Evolutionary conservation across 2,888 invertebrate species (phyloP), one percentile per base, ranked within the genome.

Genomic region (Serripes groenlandicus): DNA sequence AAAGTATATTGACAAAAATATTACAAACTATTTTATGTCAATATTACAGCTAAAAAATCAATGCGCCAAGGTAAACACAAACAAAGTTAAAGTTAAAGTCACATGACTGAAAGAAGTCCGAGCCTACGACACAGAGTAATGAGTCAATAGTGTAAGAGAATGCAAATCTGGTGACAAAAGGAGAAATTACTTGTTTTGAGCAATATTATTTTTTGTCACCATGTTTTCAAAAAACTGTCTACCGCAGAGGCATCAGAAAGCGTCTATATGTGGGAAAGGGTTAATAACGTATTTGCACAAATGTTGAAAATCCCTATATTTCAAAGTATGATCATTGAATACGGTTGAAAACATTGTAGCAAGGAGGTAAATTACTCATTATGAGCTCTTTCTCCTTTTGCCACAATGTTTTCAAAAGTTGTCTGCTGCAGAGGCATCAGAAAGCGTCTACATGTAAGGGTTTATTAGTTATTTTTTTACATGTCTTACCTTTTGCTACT

Each of bases 401-500:
- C 42, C 42, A 42, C 42, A 42, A 42, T 42, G 42, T 42, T 42
- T 42, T 42, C 42, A 42, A 42, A 42, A 42, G 42, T 7, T n/a
- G n/a, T n/a, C n/a, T n/a, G n/a, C n/a, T n/a, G n/a, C n/a, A n/a
- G n/a, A n/a, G n/a, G n/a, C n/a, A n/a, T n/a, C n/a, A n/a, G n/a
- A n/a, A n/a, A n/a, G n/a, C n/a, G n/a, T n/a, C n/a, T n/a, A n/a
- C n/a, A n/a, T n/a, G n/a, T n/a, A n/a, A n/a, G n/a, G n/a, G n/a
- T n/a, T n/a, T n/a, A n/a, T 42, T 42, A 11, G 42, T 15, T 42
- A 42, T 42, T 11, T 42, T 42, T 42, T 7, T 42, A 42, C 42
- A n/a, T n/a, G n/a, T n/a, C 54, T 18, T 77, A 88, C 89, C 89
- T 77, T 74, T 58, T 28, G 70, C 68, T 4, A 86, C 68, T 34